Evolutionary conservation across 2,797 vertebrate species (phyloP).

Genomic region (Hirundo rustica): DNA sequence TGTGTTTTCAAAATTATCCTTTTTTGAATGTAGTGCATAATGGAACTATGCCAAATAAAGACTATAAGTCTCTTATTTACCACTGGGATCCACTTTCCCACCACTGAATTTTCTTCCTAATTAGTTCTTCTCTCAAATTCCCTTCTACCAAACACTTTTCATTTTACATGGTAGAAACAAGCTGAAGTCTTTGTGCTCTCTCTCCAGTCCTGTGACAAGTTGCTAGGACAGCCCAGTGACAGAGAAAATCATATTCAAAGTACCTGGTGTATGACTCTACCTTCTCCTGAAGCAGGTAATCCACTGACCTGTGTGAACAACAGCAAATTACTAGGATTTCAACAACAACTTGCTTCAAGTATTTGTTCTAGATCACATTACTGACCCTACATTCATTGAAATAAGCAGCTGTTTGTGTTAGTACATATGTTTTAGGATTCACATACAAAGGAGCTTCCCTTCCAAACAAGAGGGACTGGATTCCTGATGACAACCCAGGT

Average conservation of each 20-base stretch:
- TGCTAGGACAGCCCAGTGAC: background rate
- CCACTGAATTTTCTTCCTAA: background rate
- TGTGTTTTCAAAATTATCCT: background rate
- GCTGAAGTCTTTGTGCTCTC: background rate
- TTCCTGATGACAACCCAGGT: background rate
- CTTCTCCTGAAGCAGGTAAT: background rate
- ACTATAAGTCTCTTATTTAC: background rate
- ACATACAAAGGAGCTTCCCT: constrained; percentile 19
- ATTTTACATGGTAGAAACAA: background rate
- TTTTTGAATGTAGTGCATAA: background rate
- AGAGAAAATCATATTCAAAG: background rate
- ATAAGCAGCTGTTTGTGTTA: constrained; percentile 32
- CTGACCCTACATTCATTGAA: background rate
- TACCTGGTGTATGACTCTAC: background rate
- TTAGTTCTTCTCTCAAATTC: background rate
- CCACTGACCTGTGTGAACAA: background rate
- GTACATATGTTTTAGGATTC: constrained; percentile 2
- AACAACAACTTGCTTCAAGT: background rate
- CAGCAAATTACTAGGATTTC: background rate
- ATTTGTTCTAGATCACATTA: constrained; percentile 33
- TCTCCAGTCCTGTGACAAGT: background rate
- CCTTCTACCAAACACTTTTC: background rate
- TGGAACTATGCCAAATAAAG: background rate
- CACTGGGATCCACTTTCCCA: background rate
- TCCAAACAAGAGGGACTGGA: constrained; percentile 11